Percentiles rank a stretch among this genome's conserved stretches.
Conservation (phyloP, 1,140 invertebrate species). For the Drosophila trapezifrons region DNA sequence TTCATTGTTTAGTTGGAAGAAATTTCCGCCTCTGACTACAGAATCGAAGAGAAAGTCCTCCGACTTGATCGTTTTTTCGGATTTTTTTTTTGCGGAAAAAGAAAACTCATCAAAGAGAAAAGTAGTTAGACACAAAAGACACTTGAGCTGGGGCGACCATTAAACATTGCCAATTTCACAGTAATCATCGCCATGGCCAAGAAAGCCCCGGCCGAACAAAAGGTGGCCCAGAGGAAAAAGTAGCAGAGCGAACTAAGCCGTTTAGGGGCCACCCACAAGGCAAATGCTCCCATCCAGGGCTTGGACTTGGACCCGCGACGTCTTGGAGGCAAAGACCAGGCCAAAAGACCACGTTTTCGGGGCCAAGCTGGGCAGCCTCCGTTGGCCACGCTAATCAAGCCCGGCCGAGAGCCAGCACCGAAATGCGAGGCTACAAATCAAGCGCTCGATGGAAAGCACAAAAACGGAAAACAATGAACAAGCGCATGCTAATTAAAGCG, state of each 20-base stretch:
- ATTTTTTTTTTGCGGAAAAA: constrained; percentile 41
- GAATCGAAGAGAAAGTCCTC: constrained; percentile 63
- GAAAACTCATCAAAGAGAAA: constrained; percentile 75
- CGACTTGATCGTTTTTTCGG: constrained; percentile 33
- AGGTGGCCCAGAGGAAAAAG: constrained; percentile 52
- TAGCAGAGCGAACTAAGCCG: constrained; percentile 74
- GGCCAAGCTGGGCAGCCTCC: constrained; percentile 64
- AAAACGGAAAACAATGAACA: constrained; percentile 78
- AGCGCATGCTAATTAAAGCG: constrained; percentile 78
- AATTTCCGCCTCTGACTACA: constrained; percentile 2
- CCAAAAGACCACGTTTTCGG: constrained; percentile 61
- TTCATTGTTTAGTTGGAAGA: constrained; percentile 20
- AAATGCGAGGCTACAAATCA: constrained; percentile 59
- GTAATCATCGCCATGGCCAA: constrained; percentile 65
- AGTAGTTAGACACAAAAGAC: constrained; percentile 72
- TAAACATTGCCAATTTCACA: constrained; percentile 82
- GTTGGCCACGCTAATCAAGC: constrained; percentile 72
- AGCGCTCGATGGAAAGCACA: constrained; percentile 60
- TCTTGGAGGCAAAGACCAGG: constrained; percentile 50
- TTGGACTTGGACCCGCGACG: not conserved
- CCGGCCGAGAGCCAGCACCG: constrained; percentile 41
- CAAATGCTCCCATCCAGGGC: constrained; percentile 15
- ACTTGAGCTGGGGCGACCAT: constrained; percentile 59
- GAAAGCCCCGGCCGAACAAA: constrained; percentile 43
- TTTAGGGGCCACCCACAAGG: constrained; percentile 77